Evolutionary conservation across 2,888 invertebrate species (phyloP), one percentile per base, ranked within the genome.

Genomic region (Coelinius sp.): DNA sequence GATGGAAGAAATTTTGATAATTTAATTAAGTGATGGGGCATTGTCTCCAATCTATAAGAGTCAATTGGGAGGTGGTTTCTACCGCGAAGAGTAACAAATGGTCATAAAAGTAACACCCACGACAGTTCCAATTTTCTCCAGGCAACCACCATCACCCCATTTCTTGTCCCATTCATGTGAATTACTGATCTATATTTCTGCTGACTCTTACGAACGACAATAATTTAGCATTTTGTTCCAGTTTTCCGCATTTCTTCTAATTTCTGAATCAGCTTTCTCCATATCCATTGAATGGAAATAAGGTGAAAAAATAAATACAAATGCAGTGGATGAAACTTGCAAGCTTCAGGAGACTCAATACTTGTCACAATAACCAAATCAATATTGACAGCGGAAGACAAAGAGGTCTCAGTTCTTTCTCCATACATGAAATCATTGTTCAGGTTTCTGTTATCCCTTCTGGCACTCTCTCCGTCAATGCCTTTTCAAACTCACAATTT

Each of bases 91-190:
- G 68, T 71, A 74, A 74, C 73, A 74, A 76, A 76, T 76, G 67
- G 74, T 74, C 74, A 79, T 79, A 80, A 79, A 80, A 78, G 78
- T 77, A 77, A 80, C 78, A 76, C 75, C 71, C 65, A 74, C 70
- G 77, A 75, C 76, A 75, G 73, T 78, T 80, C 76, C 81, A 81
- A 81, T 82, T 83, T 82, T 80, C 82, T 78, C 74, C 67, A 53
- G 25, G 75, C 72, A 73, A 75, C 76, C 75, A 68, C 76, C 59
- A 79, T 76, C 76, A 75, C 70, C 77, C 67, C 69, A 77, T 76
- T 74, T 68, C 69, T 73, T 76, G 77, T 77, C 74, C 72, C 78
- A 75, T 77, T 78, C 79, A 67, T 75, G 78, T 78, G 79, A 81
- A 81, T 80, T 80, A 78, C 74, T 73, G 78, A 76, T 76, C 79